Percentiles rank a stretch among this genome's conserved stretches.
phyloP scores from a whole-genome alignment of 2,113 vertebrate genomes.

The Raja brachyura region DNA sequence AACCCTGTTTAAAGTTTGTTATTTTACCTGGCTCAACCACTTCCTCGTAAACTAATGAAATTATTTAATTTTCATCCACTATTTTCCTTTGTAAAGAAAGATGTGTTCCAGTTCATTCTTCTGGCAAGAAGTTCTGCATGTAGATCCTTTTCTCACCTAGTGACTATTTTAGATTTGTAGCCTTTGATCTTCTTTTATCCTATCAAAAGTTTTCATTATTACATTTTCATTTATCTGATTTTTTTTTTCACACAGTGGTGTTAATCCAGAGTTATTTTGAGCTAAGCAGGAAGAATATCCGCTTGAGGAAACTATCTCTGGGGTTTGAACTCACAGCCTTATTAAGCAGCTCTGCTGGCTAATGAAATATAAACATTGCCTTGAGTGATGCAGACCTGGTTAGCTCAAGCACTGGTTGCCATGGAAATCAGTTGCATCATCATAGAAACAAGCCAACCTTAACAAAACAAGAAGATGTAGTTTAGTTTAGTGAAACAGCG shows the following conservation, averaged over 20 bases:
- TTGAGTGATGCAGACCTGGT: background rate
- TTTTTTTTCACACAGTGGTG: background rate
- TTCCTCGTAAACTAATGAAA: background rate
- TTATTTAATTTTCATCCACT: background rate
- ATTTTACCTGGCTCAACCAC: too few species aligned
- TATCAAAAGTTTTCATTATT: background rate
- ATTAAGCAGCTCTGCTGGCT: background rate
- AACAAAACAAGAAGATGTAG: background rate
- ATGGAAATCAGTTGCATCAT: background rate
- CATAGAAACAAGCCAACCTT: background rate
- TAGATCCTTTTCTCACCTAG: background rate
- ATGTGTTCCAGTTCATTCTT: background rate
- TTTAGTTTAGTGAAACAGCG: too few species aligned
- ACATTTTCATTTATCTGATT: background rate
- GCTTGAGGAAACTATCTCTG: too few species aligned
- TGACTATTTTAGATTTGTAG: background rate
- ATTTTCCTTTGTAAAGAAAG: background rate
- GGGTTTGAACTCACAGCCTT: too few species aligned
- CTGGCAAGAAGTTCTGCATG: background rate
- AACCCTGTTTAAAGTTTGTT: too few species aligned
- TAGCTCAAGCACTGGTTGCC: background rate
- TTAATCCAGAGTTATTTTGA: background rate
- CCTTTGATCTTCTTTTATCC: background rate
- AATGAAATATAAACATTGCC: background rate
- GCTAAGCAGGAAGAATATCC: background rate